Evolutionary conservation across 2,113 vertebrate species (phyloP).

Genomic region (Podocnemis expansa): DNA sequence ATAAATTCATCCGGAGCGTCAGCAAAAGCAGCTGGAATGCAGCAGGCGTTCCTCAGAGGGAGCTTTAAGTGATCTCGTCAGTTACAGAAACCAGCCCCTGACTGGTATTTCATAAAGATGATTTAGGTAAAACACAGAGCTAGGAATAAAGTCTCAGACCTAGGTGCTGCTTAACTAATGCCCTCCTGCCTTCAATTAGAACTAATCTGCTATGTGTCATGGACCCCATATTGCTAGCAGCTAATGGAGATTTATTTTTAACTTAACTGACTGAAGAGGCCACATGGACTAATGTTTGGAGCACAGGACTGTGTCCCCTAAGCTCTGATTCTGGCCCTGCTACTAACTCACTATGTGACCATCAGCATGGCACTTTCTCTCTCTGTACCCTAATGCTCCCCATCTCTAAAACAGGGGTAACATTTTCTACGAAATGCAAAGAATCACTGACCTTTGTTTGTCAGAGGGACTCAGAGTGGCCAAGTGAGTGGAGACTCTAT

Average conservation of each 20-base stretch:
- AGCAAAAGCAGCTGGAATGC: not conserved
- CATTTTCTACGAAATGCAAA: not conserved
- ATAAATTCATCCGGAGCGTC: not conserved
- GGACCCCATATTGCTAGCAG: not conserved
- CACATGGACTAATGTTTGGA: not conserved
- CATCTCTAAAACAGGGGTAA: not conserved
- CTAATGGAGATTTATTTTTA: not conserved
- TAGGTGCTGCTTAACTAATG: not conserved
- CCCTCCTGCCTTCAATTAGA: not conserved
- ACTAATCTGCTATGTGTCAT: not conserved
- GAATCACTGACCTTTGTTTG: not conserved
- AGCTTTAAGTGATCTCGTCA: not conserved
- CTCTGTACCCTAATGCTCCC: not conserved
- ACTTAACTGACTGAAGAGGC: not conserved
- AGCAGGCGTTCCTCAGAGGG: not conserved
- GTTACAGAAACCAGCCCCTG: not conserved
- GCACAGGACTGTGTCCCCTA: not conserved
- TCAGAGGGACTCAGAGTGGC: not conserved
- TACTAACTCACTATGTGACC: not conserved
- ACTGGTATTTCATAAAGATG: not conserved
- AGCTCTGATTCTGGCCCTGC: not conserved
- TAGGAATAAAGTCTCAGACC: not conserved
- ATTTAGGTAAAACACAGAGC: not conserved
- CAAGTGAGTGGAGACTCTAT: not conserved
- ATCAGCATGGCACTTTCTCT: not conserved